Conservation (phyloP, 1,140 invertebrate species). For the Drosophila lacertosa region DNA sequence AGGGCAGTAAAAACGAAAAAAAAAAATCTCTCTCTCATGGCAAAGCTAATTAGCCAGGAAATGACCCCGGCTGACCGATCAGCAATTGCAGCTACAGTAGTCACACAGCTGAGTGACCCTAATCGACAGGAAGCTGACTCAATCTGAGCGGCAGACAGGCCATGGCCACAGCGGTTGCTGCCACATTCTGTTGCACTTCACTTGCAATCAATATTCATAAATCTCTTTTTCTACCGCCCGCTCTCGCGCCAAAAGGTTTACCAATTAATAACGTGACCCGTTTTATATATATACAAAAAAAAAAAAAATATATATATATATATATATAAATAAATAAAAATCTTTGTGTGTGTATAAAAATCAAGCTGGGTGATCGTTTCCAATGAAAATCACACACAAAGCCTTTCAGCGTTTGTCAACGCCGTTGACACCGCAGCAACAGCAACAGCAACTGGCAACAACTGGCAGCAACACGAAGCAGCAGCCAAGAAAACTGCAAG, state of each 20-base stretch:
- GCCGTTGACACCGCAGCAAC: constrained; percentile 59
- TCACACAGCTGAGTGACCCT: constrained; percentile 69
- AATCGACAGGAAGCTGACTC: constrained; percentile 82
- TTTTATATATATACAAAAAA: constrained; percentile 45
- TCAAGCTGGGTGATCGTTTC: constrained; percentile 80
- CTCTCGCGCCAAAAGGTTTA: constrained; percentile 61
- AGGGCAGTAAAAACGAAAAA: constrained; percentile 26
- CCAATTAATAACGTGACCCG: constrained; percentile 82
- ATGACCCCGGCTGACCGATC: constrained; percentile 78
- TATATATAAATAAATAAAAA: background rate
- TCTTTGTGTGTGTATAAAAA: constrained; percentile 54
- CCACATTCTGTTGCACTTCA: constrained; percentile 60
- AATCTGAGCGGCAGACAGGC: constrained; percentile 59
- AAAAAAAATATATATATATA: background rate
- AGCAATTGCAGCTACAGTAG: constrained; percentile 32
- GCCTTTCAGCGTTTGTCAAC: constrained; percentile 77
- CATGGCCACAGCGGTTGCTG: constrained; percentile 33
- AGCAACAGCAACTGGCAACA: constrained; percentile 20
- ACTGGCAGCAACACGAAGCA: constrained; percentile 48
- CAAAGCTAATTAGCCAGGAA: constrained; percentile 79
- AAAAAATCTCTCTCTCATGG: constrained; percentile 57
- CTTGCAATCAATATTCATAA: constrained; percentile 79
- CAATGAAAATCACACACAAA: constrained; percentile 80
- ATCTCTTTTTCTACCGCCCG: constrained; percentile 48
- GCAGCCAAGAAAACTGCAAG: constrained; percentile 76